phyloP scores from a whole-genome alignment of 1,140 invertebrate genomes.

The Aphelinus certus region DNA sequence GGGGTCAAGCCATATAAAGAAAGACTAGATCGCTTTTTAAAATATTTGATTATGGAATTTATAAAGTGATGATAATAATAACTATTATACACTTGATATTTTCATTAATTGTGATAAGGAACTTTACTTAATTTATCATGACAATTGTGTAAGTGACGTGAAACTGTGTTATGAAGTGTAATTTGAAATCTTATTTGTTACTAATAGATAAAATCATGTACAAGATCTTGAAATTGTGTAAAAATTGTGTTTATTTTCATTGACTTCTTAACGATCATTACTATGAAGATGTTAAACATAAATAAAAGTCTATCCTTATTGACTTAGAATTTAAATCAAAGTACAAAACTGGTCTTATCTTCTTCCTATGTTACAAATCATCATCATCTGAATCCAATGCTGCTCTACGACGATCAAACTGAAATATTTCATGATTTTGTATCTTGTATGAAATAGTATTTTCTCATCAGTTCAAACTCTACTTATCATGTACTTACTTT shows the following conservation, averaged over 20 bases:
- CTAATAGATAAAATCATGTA: slow-evolving; percentile 34
- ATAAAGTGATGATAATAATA: slow-evolving; percentile 19
- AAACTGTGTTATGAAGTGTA: slow-evolving; percentile 22
- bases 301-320: slow-evolving; percentile 38
- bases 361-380: slow-evolving; percentile 55
- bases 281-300: slow-evolving; percentile 41
- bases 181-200: slow-evolving; percentile 33
- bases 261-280: slow-evolving; percentile 42
- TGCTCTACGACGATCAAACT: slow-evolving; percentile 85
- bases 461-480: no score
- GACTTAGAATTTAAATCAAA: slow-evolving; percentile 10
- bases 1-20: slow-evolving; percentile 58
- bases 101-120: slow-evolving; percentile 18
- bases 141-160: slow-evolving; percentile 23
- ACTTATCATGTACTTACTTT: slow-evolving; percentile 68
- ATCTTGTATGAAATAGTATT: background rate
- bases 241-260: slow-evolving; percentile 31
- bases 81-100: slow-evolving; percentile 22
- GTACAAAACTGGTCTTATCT: background rate
- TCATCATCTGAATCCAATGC: slow-evolving; percentile 87
- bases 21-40: slow-evolving; percentile 51
- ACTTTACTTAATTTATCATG: slow-evolving; percentile 28
- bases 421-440: slow-evolving; percentile 43
- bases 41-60: background rate
- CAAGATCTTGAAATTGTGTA: slow-evolving; percentile 39